These are phyloP conservation scores for Nymphalis polychloros DNA, from an alignment of 2,888 invertebrate species.

Conservation along the genomic window DNA sequence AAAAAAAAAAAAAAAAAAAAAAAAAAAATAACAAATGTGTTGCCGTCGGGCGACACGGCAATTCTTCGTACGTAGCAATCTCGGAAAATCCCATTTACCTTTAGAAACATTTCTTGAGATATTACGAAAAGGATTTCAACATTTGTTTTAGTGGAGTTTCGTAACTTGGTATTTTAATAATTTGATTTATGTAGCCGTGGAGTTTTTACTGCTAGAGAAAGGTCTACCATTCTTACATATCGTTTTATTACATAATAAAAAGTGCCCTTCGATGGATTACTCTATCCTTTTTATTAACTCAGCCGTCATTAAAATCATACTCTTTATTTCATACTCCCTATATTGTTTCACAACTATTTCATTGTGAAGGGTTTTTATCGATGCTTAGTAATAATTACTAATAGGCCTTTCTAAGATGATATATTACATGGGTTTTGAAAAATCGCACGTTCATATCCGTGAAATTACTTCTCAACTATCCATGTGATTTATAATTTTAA, in stretches of 20 bases:
- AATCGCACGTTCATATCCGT: too few relatives aligned
- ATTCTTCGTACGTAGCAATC: constrained; percentile 44
- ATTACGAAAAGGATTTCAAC: constrained; percentile 30
- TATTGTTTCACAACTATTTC: constrained; percentile 45
- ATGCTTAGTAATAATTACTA: too few relatives aligned
- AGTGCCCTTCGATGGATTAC: constrained; percentile 20
- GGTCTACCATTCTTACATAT: constrained; percentile 16
- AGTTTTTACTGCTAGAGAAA: constrained; percentile 6
- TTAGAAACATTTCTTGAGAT: constrained; percentile 31
- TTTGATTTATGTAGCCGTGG: constrained; percentile 15
- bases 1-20: too few relatives aligned
- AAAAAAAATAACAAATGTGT: constrained; percentile 69
- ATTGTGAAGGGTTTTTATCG: not conserved
- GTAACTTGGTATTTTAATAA: constrained; percentile 25
- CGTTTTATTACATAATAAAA: constrained; percentile 26
- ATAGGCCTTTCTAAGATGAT: too few relatives aligned
- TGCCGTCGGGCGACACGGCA: constrained; percentile 52
- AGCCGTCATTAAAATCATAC: constrained; percentile 13
- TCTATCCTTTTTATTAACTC: constrained; percentile 26
- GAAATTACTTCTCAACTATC: too few relatives aligned
- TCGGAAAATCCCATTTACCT: constrained; percentile 37
- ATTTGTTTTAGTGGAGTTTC: constrained; percentile 22
- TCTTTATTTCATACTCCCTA: constrained; percentile 8
- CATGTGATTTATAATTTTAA: too few relatives aligned
- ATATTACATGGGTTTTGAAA: too few relatives aligned